A percentile compares a stretch with the other conserved stretches of the same genome.
These are phyloP conservation scores for Leucoptera coffeella DNA, from an alignment of 2,888 invertebrate species.

Conservation along the genomic window DNA sequence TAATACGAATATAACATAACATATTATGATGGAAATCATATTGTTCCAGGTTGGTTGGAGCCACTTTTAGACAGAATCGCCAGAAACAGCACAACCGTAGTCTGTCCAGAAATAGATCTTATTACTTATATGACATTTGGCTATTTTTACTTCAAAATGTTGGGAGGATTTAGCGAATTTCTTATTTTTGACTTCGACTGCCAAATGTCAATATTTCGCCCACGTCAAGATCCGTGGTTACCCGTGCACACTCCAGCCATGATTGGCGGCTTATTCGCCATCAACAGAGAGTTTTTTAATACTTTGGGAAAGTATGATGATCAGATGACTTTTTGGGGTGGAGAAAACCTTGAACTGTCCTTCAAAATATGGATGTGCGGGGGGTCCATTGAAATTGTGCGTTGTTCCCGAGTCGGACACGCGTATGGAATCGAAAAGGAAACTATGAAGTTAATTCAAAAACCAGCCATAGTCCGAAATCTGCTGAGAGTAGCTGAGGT, in stretches of 20 bases:
- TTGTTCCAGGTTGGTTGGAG: conserved; percentile 87
- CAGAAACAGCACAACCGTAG: conserved; percentile 78
- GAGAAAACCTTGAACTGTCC: conserved; percentile 94
- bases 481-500: too few species aligned
- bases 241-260: conserved; percentile 96
- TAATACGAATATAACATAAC: too few species aligned
- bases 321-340: conserved; percentile 99
- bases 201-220: too few species aligned
- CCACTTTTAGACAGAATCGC: conserved; percentile 87
- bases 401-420: conserved; percentile 99
- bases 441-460: too few species aligned
- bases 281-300: conserved; percentile 91
- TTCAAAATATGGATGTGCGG: conserved; percentile 99
- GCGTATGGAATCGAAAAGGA: too few species aligned
- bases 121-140: conserved; percentile 91
- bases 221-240: conserved; percentile 99
- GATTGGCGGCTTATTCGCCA: conserved; percentile 98
- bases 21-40: too few species aligned
- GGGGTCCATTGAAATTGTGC: conserved; percentile 93
- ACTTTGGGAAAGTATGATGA: conserved; percentile 94
- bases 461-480: too few species aligned
- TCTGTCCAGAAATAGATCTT: conserved; percentile 94
- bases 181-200: too few species aligned
- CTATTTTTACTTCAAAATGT: conserved; percentile 81
- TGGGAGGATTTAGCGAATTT: conserved; percentile 90